Conservation (phyloP, 2,888 invertebrate genomes). For the Cephus runcator region DNA sequence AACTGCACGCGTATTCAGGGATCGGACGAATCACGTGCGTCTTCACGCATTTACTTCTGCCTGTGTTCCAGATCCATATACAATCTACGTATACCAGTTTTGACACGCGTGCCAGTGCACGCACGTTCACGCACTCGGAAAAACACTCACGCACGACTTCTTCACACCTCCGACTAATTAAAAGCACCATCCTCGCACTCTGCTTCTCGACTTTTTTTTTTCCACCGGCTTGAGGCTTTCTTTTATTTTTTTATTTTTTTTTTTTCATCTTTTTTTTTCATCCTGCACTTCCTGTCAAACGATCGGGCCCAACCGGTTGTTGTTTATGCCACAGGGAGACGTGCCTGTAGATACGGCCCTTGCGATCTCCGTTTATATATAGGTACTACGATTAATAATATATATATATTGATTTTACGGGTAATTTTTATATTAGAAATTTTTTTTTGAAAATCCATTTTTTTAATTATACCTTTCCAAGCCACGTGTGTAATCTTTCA, state of each 20-base stretch:
- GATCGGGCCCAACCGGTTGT: conserved; percentile 1
- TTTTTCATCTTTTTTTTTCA: conserved; percentile 12
- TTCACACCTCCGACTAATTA: conserved; percentile 59
- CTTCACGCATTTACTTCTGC: background rate
- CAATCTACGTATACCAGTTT: no score
- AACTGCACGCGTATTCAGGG: no score
- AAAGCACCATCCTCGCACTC: conserved; percentile 47
- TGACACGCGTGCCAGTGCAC: conserved; percentile 15
- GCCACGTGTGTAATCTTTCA: conserved; percentile 13
- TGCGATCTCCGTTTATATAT: no score
- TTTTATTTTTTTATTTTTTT: conserved; percentile 25
- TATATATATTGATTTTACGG: background rate
- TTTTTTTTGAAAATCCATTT: background rate
- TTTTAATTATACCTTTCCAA: background rate
- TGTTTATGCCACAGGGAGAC: conserved; percentile 15
- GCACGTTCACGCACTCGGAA: conserved; percentile 18
- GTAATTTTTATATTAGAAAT: no score
- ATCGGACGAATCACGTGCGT: conserved; percentile 9
- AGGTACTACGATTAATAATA: background rate
- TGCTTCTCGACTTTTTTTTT: conserved; percentile 12
- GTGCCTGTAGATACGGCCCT: background rate
- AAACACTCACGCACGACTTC: conserved; percentile 49
- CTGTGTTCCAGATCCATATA: no score
- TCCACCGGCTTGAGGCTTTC: conserved; percentile 20
- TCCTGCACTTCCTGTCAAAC: conserved; percentile 8